A percentile compares a stretch with the other conserved stretches of the same genome.
Conservation (phyloP, 2,888 invertebrate genomes). For the Megaustenia siamemsis region DNA sequence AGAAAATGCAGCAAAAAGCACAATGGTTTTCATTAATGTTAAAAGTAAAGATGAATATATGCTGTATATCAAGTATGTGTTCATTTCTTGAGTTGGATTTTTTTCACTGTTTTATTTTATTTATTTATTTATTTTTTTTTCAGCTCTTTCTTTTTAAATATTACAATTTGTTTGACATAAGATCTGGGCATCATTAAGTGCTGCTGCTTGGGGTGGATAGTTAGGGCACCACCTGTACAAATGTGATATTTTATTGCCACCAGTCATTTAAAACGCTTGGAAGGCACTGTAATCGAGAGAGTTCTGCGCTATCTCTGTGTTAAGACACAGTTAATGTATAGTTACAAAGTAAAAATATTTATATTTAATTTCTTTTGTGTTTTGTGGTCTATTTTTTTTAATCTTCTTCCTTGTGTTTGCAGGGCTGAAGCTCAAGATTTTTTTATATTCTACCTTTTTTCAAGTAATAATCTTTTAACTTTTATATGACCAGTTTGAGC, state of each 20-base stretch:
- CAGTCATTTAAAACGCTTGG: constrained; percentile 54
- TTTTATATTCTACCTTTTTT: no score
- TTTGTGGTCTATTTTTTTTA: no score
- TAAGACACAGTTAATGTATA: constrained; percentile 42
- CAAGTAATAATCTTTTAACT: no score
- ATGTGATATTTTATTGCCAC: constrained; percentile 50
- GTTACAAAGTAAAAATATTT: no score
- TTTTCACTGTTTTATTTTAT: neutral
- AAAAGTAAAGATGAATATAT: neutral
- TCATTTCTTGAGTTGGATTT: neutral
- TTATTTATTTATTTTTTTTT: neutral
- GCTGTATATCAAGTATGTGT: neutral
- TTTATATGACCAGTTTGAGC: neutral
- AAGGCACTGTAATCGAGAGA: constrained; percentile 52
- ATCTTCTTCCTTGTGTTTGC: constrained; percentile 27
- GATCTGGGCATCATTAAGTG: constrained; percentile 27
- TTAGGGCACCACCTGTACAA: constrained; percentile 38
- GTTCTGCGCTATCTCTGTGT: constrained; percentile 56
- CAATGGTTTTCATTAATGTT: neutral
- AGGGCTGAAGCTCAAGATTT: constrained; percentile 27
- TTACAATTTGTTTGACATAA: neutral
- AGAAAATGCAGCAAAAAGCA: constrained; percentile 14
- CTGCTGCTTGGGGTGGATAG: constrained; percentile 34
- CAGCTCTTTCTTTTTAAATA: neutral
- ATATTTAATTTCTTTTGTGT: neutral